These are phyloP conservation scores for Cyphomyrus plagiostoma DNA, from an alignment of 2,113 vertebrate genomes.

Conservation along the genomic window DNA sequence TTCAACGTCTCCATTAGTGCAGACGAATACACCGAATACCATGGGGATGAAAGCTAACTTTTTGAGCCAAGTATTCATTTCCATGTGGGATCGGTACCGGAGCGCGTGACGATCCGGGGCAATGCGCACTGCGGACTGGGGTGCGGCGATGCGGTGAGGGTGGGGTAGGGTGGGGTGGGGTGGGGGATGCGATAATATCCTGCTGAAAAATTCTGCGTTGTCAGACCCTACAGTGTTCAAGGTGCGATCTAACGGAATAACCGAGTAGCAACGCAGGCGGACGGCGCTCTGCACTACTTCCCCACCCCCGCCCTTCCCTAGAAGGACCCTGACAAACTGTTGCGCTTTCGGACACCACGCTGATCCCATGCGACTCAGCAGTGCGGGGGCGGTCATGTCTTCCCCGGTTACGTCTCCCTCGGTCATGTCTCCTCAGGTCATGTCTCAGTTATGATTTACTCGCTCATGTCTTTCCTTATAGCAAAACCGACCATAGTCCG, in stretches of 20 bases:
- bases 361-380: background rate
- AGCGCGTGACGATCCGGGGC: background rate
- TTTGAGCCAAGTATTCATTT: background rate
- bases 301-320: background rate
- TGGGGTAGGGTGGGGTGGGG: no score
- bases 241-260: background rate
- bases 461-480: background rate
- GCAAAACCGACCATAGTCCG: background rate
- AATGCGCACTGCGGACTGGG: background rate
- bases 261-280: background rate
- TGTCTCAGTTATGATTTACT: background rate
- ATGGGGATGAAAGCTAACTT: background rate
- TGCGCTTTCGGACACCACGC: background rate
- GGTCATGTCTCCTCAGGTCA: background rate
- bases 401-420: background rate
- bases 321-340: background rate
- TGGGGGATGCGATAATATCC: background rate
- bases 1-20: background rate
- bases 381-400: background rate
- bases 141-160: background rate
- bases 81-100: background rate
- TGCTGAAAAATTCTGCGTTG: background rate
- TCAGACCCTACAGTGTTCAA: background rate
- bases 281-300: background rate
- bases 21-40: background rate